Percentiles rank a stretch among this genome's conserved stretches.
Evolutionary conservation across 2,113 vertebrate species (phyloP).

Genomic region (Heliornis fulica): DNA sequence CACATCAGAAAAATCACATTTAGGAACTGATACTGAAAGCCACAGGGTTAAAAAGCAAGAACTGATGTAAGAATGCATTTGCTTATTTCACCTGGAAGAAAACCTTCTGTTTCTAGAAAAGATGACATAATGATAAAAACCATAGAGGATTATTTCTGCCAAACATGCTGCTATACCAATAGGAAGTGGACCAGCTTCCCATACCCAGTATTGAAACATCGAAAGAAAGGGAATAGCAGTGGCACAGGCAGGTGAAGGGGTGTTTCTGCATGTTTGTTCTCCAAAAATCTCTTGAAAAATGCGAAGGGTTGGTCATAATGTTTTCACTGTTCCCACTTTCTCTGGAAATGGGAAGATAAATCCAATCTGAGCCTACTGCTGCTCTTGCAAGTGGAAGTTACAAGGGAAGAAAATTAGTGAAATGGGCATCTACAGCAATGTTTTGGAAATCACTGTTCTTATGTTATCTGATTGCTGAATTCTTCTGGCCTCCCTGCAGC

Average conservation of each 20-base stretch:
- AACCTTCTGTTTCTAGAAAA: neutral
- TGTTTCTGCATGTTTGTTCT: neutral
- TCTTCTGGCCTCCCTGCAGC: conserved; percentile 63
- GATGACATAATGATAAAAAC: neutral
- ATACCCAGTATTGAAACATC: neutral
- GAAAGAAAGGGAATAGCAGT: neutral
- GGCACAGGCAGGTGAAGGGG: neutral
- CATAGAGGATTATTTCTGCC: neutral
- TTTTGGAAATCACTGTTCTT: conserved; percentile 57
- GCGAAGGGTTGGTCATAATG: neutral
- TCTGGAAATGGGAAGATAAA: neutral
- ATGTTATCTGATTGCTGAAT: conserved; percentile 68
- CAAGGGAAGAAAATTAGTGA: conserved; percentile 3
- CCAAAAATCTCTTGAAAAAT: neutral
- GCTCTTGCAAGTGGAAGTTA: neutral
- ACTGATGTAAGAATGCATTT: neutral
- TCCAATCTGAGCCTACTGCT: neutral
- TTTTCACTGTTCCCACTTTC: neutral
- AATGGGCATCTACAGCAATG: neutral
- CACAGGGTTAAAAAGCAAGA: neutral
- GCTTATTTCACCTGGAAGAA: neutral
- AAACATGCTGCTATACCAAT: neutral
- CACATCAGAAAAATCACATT: neutral
- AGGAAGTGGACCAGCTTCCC: neutral
- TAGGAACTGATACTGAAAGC: neutral